Base-by-base conservation (phyloP, 2,888 invertebrate species). In the Hypena proboscidalis region DNA sequence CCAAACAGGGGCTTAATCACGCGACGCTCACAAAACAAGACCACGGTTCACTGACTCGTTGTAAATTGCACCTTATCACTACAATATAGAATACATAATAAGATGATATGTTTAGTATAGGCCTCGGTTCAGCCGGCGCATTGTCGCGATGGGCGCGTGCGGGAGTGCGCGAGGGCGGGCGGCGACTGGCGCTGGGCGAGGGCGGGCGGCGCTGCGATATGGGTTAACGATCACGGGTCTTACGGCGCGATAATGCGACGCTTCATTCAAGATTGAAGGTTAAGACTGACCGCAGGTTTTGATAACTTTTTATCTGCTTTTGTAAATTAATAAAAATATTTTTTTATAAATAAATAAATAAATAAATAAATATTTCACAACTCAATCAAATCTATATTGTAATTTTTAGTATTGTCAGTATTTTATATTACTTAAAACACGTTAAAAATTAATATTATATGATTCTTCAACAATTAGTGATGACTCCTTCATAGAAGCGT, bases 161-260 rank as follows among this genome's bases (percentile, higher is more conserved):
- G 70, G 61, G 58, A 67, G 67, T 65, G 69, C 70, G 71, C 74
- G 71, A 70, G 80, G 79, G 80, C 83, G 78, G 83, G 85, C 85
- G 85, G 79, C 86, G 83, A 86, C 86, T 86, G 81, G 36, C 68
- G 71, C 56, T 59, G 69, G 70, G 67, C 67, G 25, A 30, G 31
- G 37, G 64, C 63, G 61, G 61, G 47, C 62, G 67, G 20, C 2
- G 10, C 45, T 56, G 53, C 63, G 64, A 80, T 74, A 72, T 82
- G 78, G 85, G 85, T 77, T 86, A 87, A 86, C 86, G 86, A 86
- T 85, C 85, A 83, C 76, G 72, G 67, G 67, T 71, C 74, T 70
- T 52, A 58, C 45, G 55, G 65, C 47, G 64, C 73, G 75, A 74
- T 78, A 74, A 76, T 70, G 66, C 63, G 66, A 57, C 66, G 44